phyloP scores from a whole-genome alignment of 35 echinoderm and acorn worm genomes.

The Apostichopus californicus region DNA sequence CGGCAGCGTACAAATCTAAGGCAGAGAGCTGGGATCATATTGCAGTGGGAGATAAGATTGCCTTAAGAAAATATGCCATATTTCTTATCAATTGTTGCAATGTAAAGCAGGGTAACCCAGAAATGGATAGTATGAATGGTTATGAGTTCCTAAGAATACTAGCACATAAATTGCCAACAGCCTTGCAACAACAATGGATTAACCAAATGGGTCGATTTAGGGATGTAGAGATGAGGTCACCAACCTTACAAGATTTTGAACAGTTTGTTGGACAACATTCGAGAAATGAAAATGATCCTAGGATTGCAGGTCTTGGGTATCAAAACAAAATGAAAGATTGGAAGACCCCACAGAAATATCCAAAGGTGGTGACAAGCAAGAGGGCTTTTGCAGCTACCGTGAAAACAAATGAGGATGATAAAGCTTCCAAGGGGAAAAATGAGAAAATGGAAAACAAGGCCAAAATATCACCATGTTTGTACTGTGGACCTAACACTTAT shows the following conservation, averaged over 20 bases:
- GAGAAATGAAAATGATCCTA: slow-evolving; percentile 63
- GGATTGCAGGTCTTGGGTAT: slow-evolving; percentile 51
- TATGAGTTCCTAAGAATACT: slow-evolving; percentile 42
- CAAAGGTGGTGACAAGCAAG: not conserved
- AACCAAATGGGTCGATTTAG: slow-evolving; percentile 32
- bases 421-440: not conserved
- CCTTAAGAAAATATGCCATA: slow-evolving; percentile 29
- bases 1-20: slow-evolving; percentile 58
- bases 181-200: slow-evolving; percentile 61
- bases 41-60: slow-evolving; percentile 10
- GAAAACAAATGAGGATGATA: not conserved
- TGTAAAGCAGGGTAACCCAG: slow-evolving; percentile 51
- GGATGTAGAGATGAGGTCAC: slow-evolving; percentile 2
- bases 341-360: not conserved
- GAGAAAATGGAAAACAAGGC: not conserved
- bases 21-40: slow-evolving; percentile 50
- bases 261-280: slow-evolving; percentile 42
- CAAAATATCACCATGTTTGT: not conserved
- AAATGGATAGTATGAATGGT: slow-evolving; percentile 58
- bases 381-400: slow-evolving; percentile 17
- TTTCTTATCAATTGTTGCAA: slow-evolving; percentile 59
- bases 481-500: slow-evolving; percentile 24
- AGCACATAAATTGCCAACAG: slow-evolving; percentile 52
- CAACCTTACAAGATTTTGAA: slow-evolving; percentile 63
- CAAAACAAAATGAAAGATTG: slow-evolving; percentile 16